These are phyloP conservation scores for Rotaria sp. DNA, from an alignment of 2,888 invertebrate species.

Conservation along the genomic window DNA sequence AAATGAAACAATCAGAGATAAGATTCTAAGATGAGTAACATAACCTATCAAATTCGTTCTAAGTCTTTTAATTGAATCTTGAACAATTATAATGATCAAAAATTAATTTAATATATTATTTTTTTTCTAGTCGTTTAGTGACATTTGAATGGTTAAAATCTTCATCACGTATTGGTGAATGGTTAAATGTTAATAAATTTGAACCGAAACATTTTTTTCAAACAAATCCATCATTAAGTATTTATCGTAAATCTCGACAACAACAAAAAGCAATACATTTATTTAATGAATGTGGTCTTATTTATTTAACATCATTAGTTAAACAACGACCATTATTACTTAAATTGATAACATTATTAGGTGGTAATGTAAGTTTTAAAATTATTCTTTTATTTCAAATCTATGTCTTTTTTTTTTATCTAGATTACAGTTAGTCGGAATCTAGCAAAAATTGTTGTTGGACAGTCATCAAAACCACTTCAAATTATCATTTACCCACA, in stretches of 20 bases:
- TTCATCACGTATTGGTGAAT: neutral
- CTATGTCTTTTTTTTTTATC: neutral
- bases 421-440: constrained; percentile 5
- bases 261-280: neutral
- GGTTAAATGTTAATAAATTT: constrained; percentile 10
- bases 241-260: constrained; percentile 15
- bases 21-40: too few relatives aligned
- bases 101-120: too few relatives aligned
- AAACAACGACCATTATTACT: neutral
- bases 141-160: constrained; percentile 5
- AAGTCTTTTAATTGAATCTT: too few relatives aligned
- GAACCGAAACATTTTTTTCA: neutral
- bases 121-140: neutral
- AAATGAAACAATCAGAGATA: too few relatives aligned
- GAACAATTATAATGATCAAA: neutral
- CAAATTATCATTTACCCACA: neutral
- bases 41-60: too few relatives aligned
- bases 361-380: neutral
- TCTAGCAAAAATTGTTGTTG: neutral
- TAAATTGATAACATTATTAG: neutral
- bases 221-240: neutral
- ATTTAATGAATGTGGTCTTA: neutral
- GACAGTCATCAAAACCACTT: neutral
- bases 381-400: neutral
- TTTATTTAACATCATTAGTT: neutral